Evolutionary conservation across 2,113 vertebrate genomes (phyloP), one percentile per base, ranked within the genome.

Genomic region (Vidua chalybeata): DNA sequence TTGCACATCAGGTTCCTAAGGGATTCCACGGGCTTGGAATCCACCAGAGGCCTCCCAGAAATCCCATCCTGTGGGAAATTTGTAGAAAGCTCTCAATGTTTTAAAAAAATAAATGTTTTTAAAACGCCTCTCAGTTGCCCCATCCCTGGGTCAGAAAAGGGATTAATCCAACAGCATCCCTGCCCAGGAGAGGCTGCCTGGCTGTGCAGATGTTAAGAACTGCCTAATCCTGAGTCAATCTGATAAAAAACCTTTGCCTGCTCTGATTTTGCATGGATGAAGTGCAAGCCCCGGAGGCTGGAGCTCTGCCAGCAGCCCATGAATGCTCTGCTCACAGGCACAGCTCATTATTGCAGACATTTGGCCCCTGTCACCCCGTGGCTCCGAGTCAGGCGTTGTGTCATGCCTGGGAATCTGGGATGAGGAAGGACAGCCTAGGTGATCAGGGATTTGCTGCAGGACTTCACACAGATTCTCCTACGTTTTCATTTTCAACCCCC

Each of bases 11-110:
- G 69, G 61, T 14, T 90, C 89, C 82, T 92, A 73, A 95, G 22
- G 84, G 91, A 92, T 92, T 96, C 89, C 75, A 89, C 90, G 82
- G 3, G 68, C 67, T 93, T 59, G 71, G 80, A 71, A 85, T 64
- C 62, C 94, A 46, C 67, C 21, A 52, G 48, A 83, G 51, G 30
- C 14, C 54, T 66, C 11, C 95, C 81, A 61, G 31, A 91, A 95
- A 91, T 46, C 37, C 69, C 87, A 51, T 59, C 58, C n/a, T 17
- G 58, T 11, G 56, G 22, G 22, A 35, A 59, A 35, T 35, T 24
- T 35, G 56, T 59, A 16, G 22, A 24, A 59, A 59, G 16, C 3
- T 59, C 56, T 35, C 7, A 15, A 35, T 11, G 33, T 59, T 59
- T 24, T 24, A 7, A 35, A 59, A 59, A 35, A 59, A 10, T 11